Conservation (phyloP, 2,888 invertebrate genomes). For the Arctia plantaginis region DNA sequence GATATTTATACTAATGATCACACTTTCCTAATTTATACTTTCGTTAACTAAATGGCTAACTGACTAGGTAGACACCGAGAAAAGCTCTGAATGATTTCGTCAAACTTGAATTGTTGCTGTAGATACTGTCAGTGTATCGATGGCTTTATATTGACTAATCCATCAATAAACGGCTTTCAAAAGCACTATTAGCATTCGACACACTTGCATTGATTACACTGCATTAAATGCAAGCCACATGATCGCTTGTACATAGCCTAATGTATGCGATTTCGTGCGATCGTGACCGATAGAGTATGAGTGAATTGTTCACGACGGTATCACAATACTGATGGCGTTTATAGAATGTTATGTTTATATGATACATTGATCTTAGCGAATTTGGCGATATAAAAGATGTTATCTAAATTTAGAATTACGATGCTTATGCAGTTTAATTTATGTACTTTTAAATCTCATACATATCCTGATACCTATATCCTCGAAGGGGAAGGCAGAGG, state of each 20-base stretch:
- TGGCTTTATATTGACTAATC: constrained; percentile 28
- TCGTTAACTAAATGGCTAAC: not conserved
- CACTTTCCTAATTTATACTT: not conserved
- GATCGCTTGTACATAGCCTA: constrained; percentile 8
- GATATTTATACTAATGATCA: too few species aligned
- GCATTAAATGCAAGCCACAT: constrained; percentile 15
- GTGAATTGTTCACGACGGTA: constrained; percentile 29
- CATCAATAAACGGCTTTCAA: constrained; percentile 14
- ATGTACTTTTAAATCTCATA: too few species aligned
- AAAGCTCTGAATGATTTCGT: not conserved
- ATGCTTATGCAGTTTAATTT: too few species aligned
- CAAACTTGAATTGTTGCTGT: not conserved
- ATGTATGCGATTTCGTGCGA: constrained; percentile 29
- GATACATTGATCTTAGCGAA: not conserved
- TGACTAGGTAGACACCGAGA: not conserved
- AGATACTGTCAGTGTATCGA: not conserved
- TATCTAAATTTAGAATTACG: too few species aligned
- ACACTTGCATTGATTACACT: constrained; percentile 43
- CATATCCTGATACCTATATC: too few species aligned
- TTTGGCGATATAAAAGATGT: not conserved
- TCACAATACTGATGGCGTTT: constrained; percentile 19
- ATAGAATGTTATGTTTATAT: constrained; percentile 4
- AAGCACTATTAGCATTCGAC: constrained; percentile 27
- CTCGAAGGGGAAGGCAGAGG: too few species aligned
- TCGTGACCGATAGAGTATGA: constrained; percentile 42